Evolutionary conservation across 2,113 vertebrate species (phyloP), one percentile per base, ranked within the genome.

Genomic region (Ovis canadensis): DNA sequence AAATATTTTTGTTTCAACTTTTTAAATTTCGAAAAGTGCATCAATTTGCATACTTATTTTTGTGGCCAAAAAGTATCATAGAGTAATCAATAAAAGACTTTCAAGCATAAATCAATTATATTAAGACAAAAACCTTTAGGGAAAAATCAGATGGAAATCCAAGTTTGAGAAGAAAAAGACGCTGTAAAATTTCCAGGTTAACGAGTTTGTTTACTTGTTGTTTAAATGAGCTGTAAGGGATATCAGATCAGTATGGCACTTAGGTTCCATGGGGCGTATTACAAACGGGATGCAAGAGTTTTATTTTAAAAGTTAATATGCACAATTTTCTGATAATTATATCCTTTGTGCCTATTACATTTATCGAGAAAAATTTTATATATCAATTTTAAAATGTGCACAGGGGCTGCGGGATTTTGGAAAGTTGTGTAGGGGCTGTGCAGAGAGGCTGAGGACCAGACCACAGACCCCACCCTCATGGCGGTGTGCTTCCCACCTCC

Each of bases 1-100:
- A 97, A 94, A 93, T 62, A 77, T 54, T 97, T 96, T 95, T 27
- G 89, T 87, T 96, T 62, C 17, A 36, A 21, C 43, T 85, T 96
- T 91, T 77, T 74, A 59, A 57, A 91, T 89, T 96, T 93, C n/a
- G 85, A 92, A 97, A 96, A 54, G 23, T 94, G 31, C 85, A 92
- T 92, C 45, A 54, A 52, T 86, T 91, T 97, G 59, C 67, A 40
- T 81, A 82, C 11, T 77, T 86, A 23, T 43, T 93, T 97, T 97
- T 91, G 78, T 89, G 29, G 29, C 50, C 33, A 78, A 97, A 48
- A 95, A 91, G n/a, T 97, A 59, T 93, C 25, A 77, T 50, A 89
- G 27, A 17, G 31, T 89, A 71, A 87, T 97, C 45, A 54, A 67
- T 95, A 91, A 90, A 94, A 97, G 59, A 71, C 64, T 92, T 91